A percentile compares a stretch with the other conserved stretches of the same genome.
These are phyloP conservation scores for Eidolon dupreanum DNA, from an alignment of 2,797 vertebrate genomes.

Conservation along the genomic window DNA sequence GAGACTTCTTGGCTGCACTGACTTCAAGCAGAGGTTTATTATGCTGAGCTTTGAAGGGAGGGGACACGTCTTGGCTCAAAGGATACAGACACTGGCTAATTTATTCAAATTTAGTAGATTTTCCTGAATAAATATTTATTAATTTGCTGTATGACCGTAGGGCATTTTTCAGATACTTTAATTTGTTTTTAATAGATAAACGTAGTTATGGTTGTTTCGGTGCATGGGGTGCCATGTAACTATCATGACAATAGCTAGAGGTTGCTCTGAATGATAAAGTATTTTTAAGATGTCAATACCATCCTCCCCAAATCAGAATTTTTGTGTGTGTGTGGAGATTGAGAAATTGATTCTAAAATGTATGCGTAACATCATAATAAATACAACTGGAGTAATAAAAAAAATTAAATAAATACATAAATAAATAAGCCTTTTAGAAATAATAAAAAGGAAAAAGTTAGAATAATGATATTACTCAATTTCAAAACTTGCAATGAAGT, in stretches of 20 bases:
- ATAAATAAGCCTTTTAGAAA: neutral
- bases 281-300: neutral
- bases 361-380: neutral
- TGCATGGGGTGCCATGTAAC: neutral
- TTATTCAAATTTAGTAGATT: neutral
- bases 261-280: neutral
- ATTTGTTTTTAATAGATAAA: neutral
- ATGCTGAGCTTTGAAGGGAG: neutral
- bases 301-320: neutral
- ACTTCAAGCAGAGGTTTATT: neutral
- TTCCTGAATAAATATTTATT: neutral
- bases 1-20: neutral
- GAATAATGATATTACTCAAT: neutral
- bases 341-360: neutral
- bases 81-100: neutral
- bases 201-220: neutral
- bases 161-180: neutral
- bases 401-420: neutral
- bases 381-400: neutral
- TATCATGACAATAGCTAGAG: neutral
- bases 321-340: neutral
- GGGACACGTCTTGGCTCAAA: neutral
- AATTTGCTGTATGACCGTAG: neutral
- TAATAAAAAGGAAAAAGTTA: neutral
- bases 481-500: neutral